Evolutionary conservation across 2,113 vertebrate species (phyloP).

Genomic region (Uropsilus gracilis): DNA sequence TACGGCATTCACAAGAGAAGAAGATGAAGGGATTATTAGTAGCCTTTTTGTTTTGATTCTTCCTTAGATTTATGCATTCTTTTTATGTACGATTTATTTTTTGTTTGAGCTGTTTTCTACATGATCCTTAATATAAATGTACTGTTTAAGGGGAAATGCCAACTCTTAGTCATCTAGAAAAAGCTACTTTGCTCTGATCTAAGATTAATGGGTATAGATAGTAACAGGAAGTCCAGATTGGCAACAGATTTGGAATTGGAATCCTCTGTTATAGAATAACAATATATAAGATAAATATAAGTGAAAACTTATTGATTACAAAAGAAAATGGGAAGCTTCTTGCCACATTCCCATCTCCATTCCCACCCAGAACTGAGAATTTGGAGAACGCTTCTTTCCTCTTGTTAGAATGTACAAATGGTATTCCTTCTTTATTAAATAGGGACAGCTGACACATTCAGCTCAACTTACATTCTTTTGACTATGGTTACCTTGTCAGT

Average conservation of each 20-base stretch:
- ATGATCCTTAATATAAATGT: slow-evolving; percentile 64
- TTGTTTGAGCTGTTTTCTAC: slow-evolving; percentile 34
- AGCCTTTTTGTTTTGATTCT: slow-evolving; percentile 41
- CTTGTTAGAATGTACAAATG: neutral
- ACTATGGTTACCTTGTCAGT: neutral
- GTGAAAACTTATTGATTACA: neutral
- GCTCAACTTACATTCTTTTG: neutral
- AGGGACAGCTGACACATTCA: neutral
- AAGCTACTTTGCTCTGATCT: slow-evolving; percentile 51
- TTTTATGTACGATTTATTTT: slow-evolving; percentile 38
- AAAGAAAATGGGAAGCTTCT: neutral
- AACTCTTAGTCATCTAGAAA: slow-evolving; percentile 67
- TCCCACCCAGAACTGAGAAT: neutral
- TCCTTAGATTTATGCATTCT: neutral
- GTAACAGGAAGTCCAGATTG: slow-evolving; percentile 49
- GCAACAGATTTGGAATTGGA: slow-evolving; percentile 52
- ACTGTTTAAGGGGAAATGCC: slow-evolving; percentile 60
- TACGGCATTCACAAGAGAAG: neutral
- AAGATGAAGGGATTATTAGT: neutral
- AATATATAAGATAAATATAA: neutral
- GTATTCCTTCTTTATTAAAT: slow-evolving; percentile 27
- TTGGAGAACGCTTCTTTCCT: neutral
- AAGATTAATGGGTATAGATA: slow-evolving; percentile 61
- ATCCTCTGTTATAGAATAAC: neutral
- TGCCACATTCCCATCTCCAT: neutral